Conservation (phyloP, 2,888 invertebrate genomes). For the Nebria salina region DNA sequence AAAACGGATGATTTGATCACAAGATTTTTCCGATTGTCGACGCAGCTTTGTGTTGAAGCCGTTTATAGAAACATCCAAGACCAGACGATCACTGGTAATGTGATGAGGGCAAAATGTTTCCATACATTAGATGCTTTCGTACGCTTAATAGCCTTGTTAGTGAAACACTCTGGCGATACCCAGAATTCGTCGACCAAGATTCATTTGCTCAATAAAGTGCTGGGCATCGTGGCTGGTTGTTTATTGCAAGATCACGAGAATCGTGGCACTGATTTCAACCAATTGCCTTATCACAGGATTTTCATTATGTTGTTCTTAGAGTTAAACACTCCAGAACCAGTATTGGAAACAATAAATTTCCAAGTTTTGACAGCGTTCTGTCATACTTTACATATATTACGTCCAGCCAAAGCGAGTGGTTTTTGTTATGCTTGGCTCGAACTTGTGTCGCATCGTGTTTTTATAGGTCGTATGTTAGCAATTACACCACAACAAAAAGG, state of each 20-base stretch:
- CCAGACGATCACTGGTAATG: constrained; percentile 71
- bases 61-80: constrained; percentile 88
- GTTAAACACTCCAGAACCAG: constrained; percentile 91
- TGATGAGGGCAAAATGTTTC: constrained; percentile 90
- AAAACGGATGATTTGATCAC: constrained; percentile 98
- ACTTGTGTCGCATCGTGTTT: constrained; percentile 94
- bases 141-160: constrained; percentile 90
- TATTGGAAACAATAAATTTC: constrained; percentile 93
- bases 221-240: constrained; percentile 96
- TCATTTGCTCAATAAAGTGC: constrained; percentile 92
- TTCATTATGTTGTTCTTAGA: constrained; percentile 97
- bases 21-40: constrained; percentile 95
- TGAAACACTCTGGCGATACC: constrained; percentile 91
- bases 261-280: constrained; percentile 90
- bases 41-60: constrained; percentile 95
- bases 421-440: constrained; percentile 99
- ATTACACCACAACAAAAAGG: constrained; percentile 93
- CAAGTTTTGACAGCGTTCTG: constrained; percentile 96
- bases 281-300: constrained; percentile 96
- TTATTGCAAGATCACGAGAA: constrained; percentile 96
- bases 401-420: constrained; percentile 93
- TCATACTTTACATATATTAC: constrained; percentile 91
- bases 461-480: constrained; percentile 92
- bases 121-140: constrained; percentile 96
- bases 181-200: constrained; percentile 95